These are phyloP conservation scores for Drosophila chauvacae DNA, from an alignment of 1,140 invertebrate genomes.

Conservation along the genomic window DNA sequence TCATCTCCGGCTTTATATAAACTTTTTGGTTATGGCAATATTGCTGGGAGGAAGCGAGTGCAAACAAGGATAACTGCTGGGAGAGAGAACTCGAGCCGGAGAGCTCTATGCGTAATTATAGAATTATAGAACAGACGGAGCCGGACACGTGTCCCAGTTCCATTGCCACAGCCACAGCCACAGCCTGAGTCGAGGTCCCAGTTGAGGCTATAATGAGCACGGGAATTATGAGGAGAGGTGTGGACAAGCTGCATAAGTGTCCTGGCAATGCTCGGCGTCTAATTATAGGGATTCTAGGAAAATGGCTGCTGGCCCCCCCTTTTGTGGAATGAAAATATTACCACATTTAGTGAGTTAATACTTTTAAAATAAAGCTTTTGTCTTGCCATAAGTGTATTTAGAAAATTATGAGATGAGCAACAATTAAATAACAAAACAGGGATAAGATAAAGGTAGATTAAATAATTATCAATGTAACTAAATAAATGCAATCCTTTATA, in stretches of 20 bases:
- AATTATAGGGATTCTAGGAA: slow-evolving; percentile 37
- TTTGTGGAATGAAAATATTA: slow-evolving; percentile 3
- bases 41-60: not conserved
- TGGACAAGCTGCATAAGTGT: slow-evolving; percentile 55
- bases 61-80: not conserved
- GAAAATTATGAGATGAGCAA: not conserved
- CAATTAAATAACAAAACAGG: not conserved
- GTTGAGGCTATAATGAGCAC: slow-evolving; percentile 41
- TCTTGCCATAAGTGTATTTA: not conserved
- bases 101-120: slow-evolving; percentile 69
- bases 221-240: slow-evolving; percentile 63
- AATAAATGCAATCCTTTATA: no score
- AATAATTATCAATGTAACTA: not conserved
- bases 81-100: not conserved
- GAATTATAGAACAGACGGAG: slow-evolving; percentile 63
- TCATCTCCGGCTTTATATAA: slow-evolving; percentile 57
- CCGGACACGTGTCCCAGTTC: slow-evolving; percentile 52
- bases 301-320: slow-evolving; percentile 4
- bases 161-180: slow-evolving; percentile 3
- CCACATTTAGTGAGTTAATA: slow-evolving; percentile 14
- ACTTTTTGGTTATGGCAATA: slow-evolving; percentile 55
- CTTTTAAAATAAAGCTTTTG: slow-evolving; percentile 7
- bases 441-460: no score
- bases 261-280: slow-evolving; percentile 27
- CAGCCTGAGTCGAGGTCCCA: not conserved